A percentile compares a stretch with the other conserved stretches of the same genome.
Evolutionary conservation across 2,888 invertebrate species (phyloP).

Genomic region (Macrosoma leucophasiata): DNA sequence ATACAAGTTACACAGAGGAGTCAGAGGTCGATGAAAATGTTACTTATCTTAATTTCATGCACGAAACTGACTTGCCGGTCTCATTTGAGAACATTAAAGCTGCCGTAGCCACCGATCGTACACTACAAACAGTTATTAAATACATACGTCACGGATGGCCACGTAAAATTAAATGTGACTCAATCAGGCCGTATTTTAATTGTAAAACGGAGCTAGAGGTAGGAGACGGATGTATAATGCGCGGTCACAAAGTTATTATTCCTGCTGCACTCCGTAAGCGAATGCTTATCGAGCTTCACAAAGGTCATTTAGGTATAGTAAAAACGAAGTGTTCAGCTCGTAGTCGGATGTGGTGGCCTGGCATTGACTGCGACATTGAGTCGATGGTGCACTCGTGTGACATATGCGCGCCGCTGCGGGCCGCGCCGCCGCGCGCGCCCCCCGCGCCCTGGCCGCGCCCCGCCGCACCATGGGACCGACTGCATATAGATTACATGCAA

Average conservation of each 20-base stretch:
- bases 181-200: constrained; percentile 16
- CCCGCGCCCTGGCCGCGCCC: constrained; percentile 18
- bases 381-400: constrained; percentile 10
- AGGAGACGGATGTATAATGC: constrained; percentile 16
- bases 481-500: constrained; percentile 20
- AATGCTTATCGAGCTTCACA: constrained; percentile 16
- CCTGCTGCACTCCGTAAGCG: constrained; percentile 6
- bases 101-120: constrained; percentile 9
- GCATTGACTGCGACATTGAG: constrained; percentile 9
- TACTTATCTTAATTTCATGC: constrained; percentile 2
- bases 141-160: constrained; percentile 21
- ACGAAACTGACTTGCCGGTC: constrained; percentile 2
- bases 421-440: constrained; percentile 8
- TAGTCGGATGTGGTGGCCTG: constrained; percentile 19
- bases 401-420: constrained; percentile 8
- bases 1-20: no score
- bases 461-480: constrained; percentile 17
- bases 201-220: constrained; percentile 19
- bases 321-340: constrained; percentile 19
- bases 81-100: constrained; percentile 11
- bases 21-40: background rate
- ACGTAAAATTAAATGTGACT: constrained; percentile 14
- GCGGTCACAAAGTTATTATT: constrained; percentile 16
- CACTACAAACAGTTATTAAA: constrained; percentile 14
- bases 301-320: constrained; percentile 15